Conservation (phyloP, 2,113 vertebrate genomes). For the Psephotus haematonotus region DNA sequence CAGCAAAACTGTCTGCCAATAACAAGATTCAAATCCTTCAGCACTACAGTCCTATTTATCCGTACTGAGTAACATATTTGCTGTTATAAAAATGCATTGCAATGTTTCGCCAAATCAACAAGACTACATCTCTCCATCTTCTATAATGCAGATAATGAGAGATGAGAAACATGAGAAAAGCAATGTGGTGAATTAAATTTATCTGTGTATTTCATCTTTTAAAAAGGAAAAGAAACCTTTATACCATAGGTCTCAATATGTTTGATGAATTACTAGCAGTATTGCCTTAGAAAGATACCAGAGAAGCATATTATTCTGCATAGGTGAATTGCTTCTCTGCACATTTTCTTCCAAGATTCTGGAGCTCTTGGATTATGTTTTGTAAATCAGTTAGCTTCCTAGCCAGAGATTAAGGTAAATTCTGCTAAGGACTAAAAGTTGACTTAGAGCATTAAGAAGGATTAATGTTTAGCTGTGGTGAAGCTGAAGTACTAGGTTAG, state of each 20-base stretch:
- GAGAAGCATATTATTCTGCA: conserved; percentile 1
- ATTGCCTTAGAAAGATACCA: background rate
- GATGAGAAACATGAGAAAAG: background rate
- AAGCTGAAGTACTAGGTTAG: conserved; percentile 89
- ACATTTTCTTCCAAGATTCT: conserved; percentile 79
- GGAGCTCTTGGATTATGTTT: conserved; percentile 87
- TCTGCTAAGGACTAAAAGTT: conserved; percentile 99
- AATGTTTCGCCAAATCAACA: background rate
- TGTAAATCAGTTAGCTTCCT: conserved; percentile 93
- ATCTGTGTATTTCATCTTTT: background rate
- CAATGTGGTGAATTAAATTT: background rate
- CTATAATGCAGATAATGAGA: background rate
- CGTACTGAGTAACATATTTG: background rate
- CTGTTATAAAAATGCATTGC: background rate
- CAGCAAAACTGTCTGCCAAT: background rate
- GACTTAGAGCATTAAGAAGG: conserved; percentile 99
- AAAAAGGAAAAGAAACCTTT: background rate
- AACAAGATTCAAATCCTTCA: background rate
- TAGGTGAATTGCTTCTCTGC: conserved; percentile 63
- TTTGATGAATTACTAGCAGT: background rate
- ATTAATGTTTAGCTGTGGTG: conserved; percentile 98
- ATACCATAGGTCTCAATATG: background rate
- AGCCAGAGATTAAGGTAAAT: conserved; percentile 99
- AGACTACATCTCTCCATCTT: background rate
- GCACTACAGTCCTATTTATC: background rate